These are phyloP conservation scores for Lissonota sp. DNA, from an alignment of 2,888 invertebrate genomes.

Conservation along the genomic window DNA sequence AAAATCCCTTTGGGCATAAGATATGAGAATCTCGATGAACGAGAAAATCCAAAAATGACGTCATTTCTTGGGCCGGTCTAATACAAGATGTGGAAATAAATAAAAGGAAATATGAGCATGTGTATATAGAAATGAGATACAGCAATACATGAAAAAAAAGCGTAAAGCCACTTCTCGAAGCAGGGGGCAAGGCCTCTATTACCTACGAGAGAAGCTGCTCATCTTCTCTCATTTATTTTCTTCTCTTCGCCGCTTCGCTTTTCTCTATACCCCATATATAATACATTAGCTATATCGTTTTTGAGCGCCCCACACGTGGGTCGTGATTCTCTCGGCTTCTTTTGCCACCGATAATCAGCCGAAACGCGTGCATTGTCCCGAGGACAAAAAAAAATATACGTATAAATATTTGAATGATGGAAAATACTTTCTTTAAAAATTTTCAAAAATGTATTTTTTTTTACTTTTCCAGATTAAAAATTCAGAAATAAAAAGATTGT, in stretches of 20 bases:
- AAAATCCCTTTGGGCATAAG: no score
- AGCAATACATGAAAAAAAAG: constrained; percentile 40
- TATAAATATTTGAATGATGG: neutral
- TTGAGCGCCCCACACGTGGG: constrained; percentile 62
- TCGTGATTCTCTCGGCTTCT: constrained; percentile 38
- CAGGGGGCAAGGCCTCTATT: constrained; percentile 70
- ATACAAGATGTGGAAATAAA: constrained; percentile 30
- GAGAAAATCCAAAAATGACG: no score
- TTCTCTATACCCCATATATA: constrained; percentile 28
- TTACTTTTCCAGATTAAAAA: neutral
- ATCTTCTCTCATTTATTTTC: constrained; percentile 35
- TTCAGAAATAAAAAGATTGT: neutral
- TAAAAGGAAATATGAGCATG: constrained; percentile 5
- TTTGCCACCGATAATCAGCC: constrained; percentile 54
- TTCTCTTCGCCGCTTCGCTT: constrained; percentile 43
- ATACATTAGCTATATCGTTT: constrained; percentile 45
- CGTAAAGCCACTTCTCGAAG: constrained; percentile 68
- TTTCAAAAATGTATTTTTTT: neutral
- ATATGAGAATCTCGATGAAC: no score
- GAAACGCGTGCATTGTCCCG: constrained; percentile 1
- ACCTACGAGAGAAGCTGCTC: constrained; percentile 58
- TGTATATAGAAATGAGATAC: constrained; percentile 10
- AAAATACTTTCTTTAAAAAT: neutral
- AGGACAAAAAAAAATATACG: constrained; percentile 4
- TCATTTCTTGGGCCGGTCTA: no score